phyloP scores from a whole-genome alignment of 2,113 vertebrate species.

The Malurus alboscapulatus region DNA sequence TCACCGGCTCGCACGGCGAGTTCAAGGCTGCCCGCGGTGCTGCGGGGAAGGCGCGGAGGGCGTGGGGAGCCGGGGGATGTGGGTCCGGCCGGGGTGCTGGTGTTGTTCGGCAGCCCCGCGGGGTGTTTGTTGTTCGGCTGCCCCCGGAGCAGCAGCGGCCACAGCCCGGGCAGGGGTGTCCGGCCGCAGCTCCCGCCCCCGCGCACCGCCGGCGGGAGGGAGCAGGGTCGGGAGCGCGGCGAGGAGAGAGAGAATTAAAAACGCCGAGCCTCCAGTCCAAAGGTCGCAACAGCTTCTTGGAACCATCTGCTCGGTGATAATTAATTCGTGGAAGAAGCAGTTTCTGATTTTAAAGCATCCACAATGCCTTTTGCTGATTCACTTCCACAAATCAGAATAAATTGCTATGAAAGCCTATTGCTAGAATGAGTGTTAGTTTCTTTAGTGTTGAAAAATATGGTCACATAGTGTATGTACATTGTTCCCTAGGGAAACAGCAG shows the following conservation, averaged over 20 bases:
- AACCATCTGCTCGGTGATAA: background rate
- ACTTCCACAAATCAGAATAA: background rate
- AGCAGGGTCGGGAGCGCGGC: fast-evolving
- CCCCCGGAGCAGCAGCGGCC: background rate
- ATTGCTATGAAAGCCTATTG: background rate
- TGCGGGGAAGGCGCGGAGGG: background rate
- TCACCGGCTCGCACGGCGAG: background rate
- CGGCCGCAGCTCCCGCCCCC: background rate
- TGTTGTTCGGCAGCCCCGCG: background rate
- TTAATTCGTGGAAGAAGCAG: background rate
- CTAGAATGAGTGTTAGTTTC: background rate
- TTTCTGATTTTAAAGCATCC: background rate
- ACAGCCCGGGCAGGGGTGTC: background rate
- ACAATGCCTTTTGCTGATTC: background rate
- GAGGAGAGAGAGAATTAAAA: background rate
- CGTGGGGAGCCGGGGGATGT: too few species aligned
- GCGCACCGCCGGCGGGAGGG: background rate
- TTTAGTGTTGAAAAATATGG: background rate
- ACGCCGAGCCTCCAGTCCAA: background rate
- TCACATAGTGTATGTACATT: background rate
- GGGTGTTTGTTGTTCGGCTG: background rate
- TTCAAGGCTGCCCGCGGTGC: background rate
- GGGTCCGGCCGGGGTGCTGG: background rate
- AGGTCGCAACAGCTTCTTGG: background rate
- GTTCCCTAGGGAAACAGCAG: background rate